These are phyloP conservation scores for Thymelicus sylvestris DNA, from an alignment of 2,888 invertebrate species.

Conservation along the genomic window DNA sequence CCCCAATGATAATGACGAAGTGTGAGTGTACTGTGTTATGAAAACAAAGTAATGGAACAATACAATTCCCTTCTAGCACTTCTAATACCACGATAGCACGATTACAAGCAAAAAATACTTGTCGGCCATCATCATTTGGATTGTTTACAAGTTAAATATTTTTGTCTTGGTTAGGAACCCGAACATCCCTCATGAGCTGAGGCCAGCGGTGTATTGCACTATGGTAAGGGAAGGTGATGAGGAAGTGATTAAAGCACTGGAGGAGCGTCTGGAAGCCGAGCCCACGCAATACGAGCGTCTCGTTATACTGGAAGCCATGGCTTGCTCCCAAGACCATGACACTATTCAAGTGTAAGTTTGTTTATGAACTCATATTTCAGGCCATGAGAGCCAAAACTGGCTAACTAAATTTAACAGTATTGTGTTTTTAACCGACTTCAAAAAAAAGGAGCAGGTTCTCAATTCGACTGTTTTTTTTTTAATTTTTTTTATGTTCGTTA, in stretches of 20 bases:
- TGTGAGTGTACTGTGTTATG: slow-evolving; percentile 58
- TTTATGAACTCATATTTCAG: neutral
- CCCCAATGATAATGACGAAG: slow-evolving; percentile 54
- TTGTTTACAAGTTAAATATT: too few species aligned
- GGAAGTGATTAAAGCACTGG: slow-evolving; percentile 89
- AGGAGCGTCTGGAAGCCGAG: slow-evolving; percentile 85
- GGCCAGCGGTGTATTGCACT: slow-evolving; percentile 90
- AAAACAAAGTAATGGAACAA: slow-evolving; percentile 2
- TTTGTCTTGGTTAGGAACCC: slow-evolving; percentile 61
- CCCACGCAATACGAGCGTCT: slow-evolving; percentile 90
- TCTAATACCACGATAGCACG: too few species aligned
- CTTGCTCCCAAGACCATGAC: slow-evolving; percentile 87
- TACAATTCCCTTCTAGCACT: too few species aligned
- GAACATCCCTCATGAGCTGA: slow-evolving; percentile 77
- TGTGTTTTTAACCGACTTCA: too few species aligned
- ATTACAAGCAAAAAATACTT: too few species aligned
- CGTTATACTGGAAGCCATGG: slow-evolving; percentile 88
- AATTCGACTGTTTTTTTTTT: too few species aligned
- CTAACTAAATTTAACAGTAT: too few species aligned
- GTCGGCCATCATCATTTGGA: too few species aligned
- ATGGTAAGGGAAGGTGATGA: slow-evolving; percentile 88
- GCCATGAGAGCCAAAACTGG: too few species aligned
- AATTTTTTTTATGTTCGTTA: too few species aligned
- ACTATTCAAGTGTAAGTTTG: slow-evolving; percentile 80
- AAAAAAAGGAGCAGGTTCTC: too few species aligned